Conservation (phyloP, 2,888 invertebrate genomes). For the Sacculina carcini region DNA sequence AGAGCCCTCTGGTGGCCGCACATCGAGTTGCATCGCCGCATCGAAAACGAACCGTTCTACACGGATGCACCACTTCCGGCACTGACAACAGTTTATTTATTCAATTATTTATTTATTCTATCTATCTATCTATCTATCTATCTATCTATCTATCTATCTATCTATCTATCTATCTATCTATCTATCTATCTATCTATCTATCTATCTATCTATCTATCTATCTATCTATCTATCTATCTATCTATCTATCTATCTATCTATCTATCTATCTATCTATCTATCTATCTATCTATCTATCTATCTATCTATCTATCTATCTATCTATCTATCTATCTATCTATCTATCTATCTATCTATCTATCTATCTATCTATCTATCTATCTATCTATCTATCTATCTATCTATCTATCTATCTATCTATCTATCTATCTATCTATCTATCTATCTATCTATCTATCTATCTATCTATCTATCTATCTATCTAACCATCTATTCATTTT, state of each 20-base stretch:
- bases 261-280: background rate
- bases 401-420: background rate
- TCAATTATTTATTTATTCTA: background rate
- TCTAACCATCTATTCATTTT: background rate
- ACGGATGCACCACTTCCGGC: background rate
- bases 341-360: background rate
- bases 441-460: background rate
- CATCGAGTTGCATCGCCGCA: background rate
- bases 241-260: background rate
- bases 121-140: background rate
- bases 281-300: background rate
- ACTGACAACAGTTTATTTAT: background rate
- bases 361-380: background rate
- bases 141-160: too few relatives aligned
- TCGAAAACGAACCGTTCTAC: background rate
- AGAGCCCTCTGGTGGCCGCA: background rate
- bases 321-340: background rate
- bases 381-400: background rate
- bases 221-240: background rate
- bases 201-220: too few relatives aligned
- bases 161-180: too few relatives aligned
- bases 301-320: background rate
- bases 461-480: background rate
- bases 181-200: too few relatives aligned
- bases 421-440: background rate